Percentiles rank a stretch among this genome's conserved stretches.
phyloP scores from a whole-genome alignment of 1,140 invertebrate species.

The Drosophila tropicalis region DNA sequence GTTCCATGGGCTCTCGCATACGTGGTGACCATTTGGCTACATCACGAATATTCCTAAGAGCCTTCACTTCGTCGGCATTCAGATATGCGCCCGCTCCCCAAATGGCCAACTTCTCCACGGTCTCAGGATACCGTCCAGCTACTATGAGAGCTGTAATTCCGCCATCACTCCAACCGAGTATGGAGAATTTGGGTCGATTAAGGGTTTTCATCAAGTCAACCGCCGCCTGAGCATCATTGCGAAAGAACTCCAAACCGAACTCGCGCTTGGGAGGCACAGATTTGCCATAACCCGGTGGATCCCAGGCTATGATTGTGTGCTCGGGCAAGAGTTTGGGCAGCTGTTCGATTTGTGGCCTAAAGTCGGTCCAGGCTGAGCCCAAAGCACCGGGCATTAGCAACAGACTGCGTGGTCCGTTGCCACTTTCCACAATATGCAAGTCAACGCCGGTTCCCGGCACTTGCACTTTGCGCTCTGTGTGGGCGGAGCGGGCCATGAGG shows the following conservation, averaged over 20 bases:
- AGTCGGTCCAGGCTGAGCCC: constrained; percentile 91
- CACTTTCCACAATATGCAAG: constrained; percentile 89
- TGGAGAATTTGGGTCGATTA: constrained; percentile 88
- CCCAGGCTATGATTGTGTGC: constrained; percentile 92
- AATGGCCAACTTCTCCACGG: constrained; percentile 89
- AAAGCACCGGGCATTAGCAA: constrained; percentile 91
- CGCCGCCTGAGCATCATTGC: constrained; percentile 89
- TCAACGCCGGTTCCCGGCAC: constrained; percentile 84
- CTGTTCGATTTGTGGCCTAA: constrained; percentile 90
- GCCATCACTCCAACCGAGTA: constrained; percentile 95
- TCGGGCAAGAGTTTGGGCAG: constrained; percentile 86
- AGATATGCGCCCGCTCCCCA: constrained; percentile 92
- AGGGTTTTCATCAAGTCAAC: constrained; percentile 89
- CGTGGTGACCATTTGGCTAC: constrained; percentile 91
- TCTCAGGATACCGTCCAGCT: constrained; percentile 87
- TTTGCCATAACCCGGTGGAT: constrained; percentile 94
- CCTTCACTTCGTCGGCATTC: constrained; percentile 87
- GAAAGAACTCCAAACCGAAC: constrained; percentile 89
- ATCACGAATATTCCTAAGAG: constrained; percentile 88
- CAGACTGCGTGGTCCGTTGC: constrained; percentile 87
- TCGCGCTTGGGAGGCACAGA: constrained; percentile 90
- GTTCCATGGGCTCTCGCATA: constrained; percentile 89
- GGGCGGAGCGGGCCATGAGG: constrained; percentile 31
- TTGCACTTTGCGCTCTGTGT: constrained; percentile 85
- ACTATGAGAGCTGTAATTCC: constrained; percentile 91